Base-by-base conservation (phyloP, 1,140 invertebrate species). In the Drosophila rufa region DNA sequence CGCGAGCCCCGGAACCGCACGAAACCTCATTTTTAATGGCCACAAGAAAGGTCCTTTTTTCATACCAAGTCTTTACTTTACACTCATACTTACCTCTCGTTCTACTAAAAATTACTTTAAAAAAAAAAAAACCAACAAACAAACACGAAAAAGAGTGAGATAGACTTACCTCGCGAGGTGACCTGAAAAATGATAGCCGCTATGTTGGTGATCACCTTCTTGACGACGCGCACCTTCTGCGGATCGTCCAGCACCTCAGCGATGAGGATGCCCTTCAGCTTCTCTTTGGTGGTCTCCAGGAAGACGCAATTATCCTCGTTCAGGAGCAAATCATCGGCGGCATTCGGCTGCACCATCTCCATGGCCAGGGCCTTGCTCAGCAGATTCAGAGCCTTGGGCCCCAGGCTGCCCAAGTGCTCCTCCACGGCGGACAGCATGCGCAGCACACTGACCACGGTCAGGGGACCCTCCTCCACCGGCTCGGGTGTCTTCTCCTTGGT, bases 221-320 rank as follows among this genome's bases (percentile, higher is more conserved):
- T 93, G 30, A 92, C 92, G 50, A 92, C 92, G 47, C 83, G 82
- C 48, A 93, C 78, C 85, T 92, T 93, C 78, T 93, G 85, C 47
- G 71, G 70, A 66, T 95, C 94, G 38, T 95, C 94, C 19, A 97
- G 95, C 79, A 97, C 95, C 47, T 96, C 96, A 7, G 96, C 96
- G 70, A 96, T 95, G 38, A 96, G 92, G 59, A 96, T 96, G 42
- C 97, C 97, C 93, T 96, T 97, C 14, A 98, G 93, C 91, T 97
- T 97, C 86, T 97, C 97, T 89, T 97, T 97, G 0, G 96, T 95
- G 0, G 96, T 97, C 93, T 97, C 97, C 57, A 98, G 95, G 46
- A 97, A 93, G 0, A 96, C 95, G 79, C 95, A 95, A 55, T 96
- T 95, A 40, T 95, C 94, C 27, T 96, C 95, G 74, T 96, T 95